phyloP scores from a whole-genome alignment of 2,888 invertebrate genomes.

The Cephalotes varians region DNA sequence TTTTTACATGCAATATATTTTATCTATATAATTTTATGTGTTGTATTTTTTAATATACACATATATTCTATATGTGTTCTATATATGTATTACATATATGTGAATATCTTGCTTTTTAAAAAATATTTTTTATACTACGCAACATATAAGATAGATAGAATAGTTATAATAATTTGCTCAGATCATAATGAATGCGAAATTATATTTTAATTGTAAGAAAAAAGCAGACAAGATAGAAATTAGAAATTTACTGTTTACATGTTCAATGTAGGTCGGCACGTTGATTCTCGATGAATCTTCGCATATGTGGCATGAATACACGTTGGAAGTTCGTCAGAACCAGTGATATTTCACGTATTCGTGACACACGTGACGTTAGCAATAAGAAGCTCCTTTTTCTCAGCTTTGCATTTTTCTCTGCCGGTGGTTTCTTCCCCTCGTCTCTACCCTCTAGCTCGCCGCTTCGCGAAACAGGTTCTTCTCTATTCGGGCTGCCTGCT shows the following conservation, averaged over 20 bases:
- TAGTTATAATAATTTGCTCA: neutral
- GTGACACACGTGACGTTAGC: neutral
- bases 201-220: constrained; percentile 5
- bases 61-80: neutral
- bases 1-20: neutral
- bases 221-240: neutral
- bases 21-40: neutral
- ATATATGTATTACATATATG: neutral
- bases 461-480: constrained; percentile 73
- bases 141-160: neutral
- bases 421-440: constrained; percentile 60
- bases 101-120: neutral
- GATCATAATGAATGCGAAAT: neutral
- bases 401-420: constrained; percentile 63
- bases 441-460: constrained; percentile 8
- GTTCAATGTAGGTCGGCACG: neutral
- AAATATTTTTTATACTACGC: neutral
- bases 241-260: neutral
- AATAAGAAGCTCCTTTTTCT: constrained; percentile 47
- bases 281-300: neutral
- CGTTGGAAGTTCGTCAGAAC: constrained; percentile 61
- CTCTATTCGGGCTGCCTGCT: constrained; percentile 72
- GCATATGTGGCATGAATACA: neutral
- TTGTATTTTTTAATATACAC: neutral
- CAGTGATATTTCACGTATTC: constrained; percentile 54